A percentile compares a stretch with the other conserved stretches of the same genome.
phyloP scores from a whole-genome alignment of 2,113 vertebrate genomes.

The Ginglymostoma cirratum region DNA sequence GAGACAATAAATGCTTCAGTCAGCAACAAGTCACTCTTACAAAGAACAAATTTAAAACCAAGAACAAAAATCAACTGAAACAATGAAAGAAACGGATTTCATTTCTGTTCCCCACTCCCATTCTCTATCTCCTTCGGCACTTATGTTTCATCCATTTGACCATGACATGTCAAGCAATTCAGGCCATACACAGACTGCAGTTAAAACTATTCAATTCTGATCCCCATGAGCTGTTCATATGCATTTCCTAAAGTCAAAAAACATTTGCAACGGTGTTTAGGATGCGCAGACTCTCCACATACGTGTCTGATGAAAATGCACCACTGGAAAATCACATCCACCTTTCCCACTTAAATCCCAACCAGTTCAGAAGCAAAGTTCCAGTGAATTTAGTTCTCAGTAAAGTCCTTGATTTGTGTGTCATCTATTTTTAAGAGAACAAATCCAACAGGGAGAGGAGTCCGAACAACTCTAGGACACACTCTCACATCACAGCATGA shows the following conservation, averaged over 20 bases:
- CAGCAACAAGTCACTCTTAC: neutral
- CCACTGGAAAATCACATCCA: neutral
- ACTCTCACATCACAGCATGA: too few species aligned
- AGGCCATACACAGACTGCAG: neutral
- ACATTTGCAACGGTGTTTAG: neutral
- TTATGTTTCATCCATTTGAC: neutral
- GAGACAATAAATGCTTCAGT: neutral
- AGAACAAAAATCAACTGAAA: neutral
- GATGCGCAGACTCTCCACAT: neutral
- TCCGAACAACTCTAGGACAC: too few species aligned
- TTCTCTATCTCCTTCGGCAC: neutral
- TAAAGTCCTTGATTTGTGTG: neutral
- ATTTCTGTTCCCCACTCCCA: neutral
- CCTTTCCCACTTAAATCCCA: neutral
- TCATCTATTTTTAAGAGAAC: too few species aligned
- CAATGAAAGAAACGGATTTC: neutral
- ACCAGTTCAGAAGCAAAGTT: neutral
- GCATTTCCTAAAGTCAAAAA: neutral
- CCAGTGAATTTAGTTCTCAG: neutral
- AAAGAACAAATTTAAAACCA: neutral
- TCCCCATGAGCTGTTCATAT: neutral
- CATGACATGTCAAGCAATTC: neutral
- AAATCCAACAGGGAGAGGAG: too few species aligned
- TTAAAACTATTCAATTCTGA: neutral
- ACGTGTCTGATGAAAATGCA: neutral